phyloP scores from a whole-genome alignment of 2,888 invertebrate species.

The Octodonta nipae region DNA sequence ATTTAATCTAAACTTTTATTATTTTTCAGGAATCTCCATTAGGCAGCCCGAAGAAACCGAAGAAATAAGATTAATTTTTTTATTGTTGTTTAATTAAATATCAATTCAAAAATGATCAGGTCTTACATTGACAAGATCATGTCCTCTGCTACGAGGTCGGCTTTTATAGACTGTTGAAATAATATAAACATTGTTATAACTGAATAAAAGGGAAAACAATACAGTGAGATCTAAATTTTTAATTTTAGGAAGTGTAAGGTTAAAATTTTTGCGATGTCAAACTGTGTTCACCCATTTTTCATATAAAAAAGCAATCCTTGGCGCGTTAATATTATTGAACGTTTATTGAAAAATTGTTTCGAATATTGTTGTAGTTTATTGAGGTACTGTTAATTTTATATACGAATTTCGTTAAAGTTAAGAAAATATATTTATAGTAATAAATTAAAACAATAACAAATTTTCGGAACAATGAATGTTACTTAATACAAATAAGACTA shows the following conservation, averaged over 20 bases:
- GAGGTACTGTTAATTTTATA: too few relatives aligned
- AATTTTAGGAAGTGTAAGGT: constrained; percentile 13
- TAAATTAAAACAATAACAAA: too few relatives aligned
- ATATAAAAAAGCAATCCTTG: too few relatives aligned
- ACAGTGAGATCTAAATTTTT: constrained; percentile 17
- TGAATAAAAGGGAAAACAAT: constrained; percentile 11
- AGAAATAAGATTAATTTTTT: too few relatives aligned
- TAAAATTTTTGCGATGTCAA: constrained; percentile 9
- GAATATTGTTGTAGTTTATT: too few relatives aligned
- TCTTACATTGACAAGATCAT: constrained; percentile 3
- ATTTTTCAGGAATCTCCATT: constrained; percentile 25
- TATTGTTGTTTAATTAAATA: constrained; percentile 6
- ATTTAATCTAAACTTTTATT: too few relatives aligned
- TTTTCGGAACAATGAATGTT: too few relatives aligned
- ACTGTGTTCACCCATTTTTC: constrained; percentile 14
- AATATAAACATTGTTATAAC: constrained; percentile 17
- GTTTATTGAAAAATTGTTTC: too few relatives aligned
- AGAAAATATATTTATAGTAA: too few relatives aligned
- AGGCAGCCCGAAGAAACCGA: constrained; percentile 25
- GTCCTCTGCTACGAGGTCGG: constrained; percentile 11
- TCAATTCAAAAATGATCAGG: constrained; percentile 4
- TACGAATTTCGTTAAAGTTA: too few relatives aligned
- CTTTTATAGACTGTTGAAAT: constrained; percentile 19
- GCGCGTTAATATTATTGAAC: too few relatives aligned
- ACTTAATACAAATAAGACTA: too few relatives aligned